Evolutionary conservation across 2,113 vertebrate genomes (phyloP), one percentile per base, ranked within the genome.

Genomic region (Tricholaema leucomelas): DNA sequence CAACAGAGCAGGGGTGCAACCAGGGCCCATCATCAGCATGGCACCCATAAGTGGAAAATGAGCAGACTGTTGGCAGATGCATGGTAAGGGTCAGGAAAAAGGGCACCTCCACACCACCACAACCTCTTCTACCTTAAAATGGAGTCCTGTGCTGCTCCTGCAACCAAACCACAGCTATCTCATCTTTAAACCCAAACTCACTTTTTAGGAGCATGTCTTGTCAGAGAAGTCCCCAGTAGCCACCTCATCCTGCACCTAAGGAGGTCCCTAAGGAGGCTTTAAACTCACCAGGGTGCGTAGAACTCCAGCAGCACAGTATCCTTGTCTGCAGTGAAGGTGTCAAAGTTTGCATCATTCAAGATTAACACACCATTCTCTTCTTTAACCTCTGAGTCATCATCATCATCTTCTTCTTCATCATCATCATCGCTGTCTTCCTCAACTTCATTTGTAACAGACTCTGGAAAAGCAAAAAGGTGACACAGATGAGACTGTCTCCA

Each of bases 261-360:
- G 20, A 58, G 8, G 10, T 30, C n/a, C 16, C 0, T n/a, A n/a
- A n/a, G 2, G 31, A 69, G 59, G 0, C 40, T 58, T 60, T 15
- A 31, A 83, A 93, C 97, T 80, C 86, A 99, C 99, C 99, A 99
- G 0, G 99, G 99, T 3, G 99, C 99, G 2, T 99, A 99, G 94
- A 99, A 99, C 96, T 99, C 99, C 63, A 99, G 93, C 46, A 99
- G 97, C 33, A 99, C 98, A 0, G 98, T 98, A 88, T 99, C 99
- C 92, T 98, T 99, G 88, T 97, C 99, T 33, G 98, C 97, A 60
- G 98, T 98, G 80, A 99, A 99, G 18, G 95, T 97, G 54, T 99
- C 99, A 75, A 98, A 99, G 94, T 99, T 99, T 9, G 76, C 85
- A 58, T 99, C 98, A 1, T 90, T 99, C 61, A 99, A 94, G 74